A percentile compares a stretch with the other conserved stretches of the same genome.
phyloP scores from a whole-genome alignment of 2,888 invertebrate species.

The Tetropium fuscum region DNA sequence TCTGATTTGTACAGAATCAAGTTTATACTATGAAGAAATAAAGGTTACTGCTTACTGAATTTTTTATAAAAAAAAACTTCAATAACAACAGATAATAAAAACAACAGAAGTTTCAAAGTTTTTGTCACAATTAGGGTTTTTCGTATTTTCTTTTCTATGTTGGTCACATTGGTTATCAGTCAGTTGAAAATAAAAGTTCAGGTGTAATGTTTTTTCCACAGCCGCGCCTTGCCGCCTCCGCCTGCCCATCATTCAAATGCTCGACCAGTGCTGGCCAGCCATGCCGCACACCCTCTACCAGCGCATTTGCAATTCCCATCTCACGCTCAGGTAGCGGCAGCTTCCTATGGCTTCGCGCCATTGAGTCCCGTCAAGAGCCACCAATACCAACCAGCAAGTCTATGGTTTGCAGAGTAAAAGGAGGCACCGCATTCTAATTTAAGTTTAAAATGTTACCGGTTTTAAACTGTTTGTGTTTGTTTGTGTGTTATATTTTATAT shows the following conservation, averaged over 20 bases:
- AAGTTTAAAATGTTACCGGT: constrained; percentile 28
- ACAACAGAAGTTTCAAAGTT: background rate
- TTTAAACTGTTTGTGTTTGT: constrained; percentile 25
- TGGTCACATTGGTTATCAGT: background rate
- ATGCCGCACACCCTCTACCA: constrained; percentile 82
- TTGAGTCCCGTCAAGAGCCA: constrained; percentile 79
- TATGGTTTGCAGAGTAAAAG: constrained; percentile 81
- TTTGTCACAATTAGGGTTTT: no score
- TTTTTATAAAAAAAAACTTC: constrained; percentile 2
- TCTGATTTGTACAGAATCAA: constrained; percentile 3
- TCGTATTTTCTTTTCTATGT: constrained; percentile 2
- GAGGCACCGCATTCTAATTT: background rate
- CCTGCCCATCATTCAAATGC: constrained; percentile 87
- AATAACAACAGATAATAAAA: background rate
- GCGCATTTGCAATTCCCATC: constrained; percentile 85
- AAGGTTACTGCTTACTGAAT: background rate
- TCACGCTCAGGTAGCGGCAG: constrained; percentile 71
- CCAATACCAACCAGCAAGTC: constrained; percentile 74
- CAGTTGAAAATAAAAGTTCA: background rate
- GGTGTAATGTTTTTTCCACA: constrained; percentile 55
- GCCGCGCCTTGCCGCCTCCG: constrained; percentile 78
- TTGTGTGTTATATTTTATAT: constrained; percentile 31
- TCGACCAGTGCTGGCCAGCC: constrained; percentile 73
- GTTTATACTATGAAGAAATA: constrained; percentile 5
- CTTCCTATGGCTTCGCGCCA: constrained; percentile 75